phyloP scores from a whole-genome alignment of 2,888 invertebrate species.

The Pyrochroa serraticornis region DNA sequence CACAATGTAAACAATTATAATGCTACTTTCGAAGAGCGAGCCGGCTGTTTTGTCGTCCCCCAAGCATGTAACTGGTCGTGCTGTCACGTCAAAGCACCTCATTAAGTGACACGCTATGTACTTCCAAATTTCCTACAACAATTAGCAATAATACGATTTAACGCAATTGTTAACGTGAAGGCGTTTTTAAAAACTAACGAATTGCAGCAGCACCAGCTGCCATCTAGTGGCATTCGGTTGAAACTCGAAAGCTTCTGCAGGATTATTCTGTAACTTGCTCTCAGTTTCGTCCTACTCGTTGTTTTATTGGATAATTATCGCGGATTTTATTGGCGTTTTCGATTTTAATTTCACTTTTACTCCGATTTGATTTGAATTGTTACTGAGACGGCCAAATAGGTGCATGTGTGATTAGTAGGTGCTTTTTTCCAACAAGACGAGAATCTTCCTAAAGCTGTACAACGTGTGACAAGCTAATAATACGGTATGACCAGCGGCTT shows the following conservation, averaged over 20 bases:
- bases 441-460: constrained; percentile 24
- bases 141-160: too few relatives aligned
- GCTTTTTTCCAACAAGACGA: constrained; percentile 20
- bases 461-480: constrained; percentile 53
- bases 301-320: too few relatives aligned
- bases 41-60: constrained; percentile 1
- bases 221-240: too few relatives aligned
- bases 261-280: too few relatives aligned
- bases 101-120: background rate
- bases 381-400: background rate
- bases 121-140: background rate
- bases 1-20: constrained; percentile 2
- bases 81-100: background rate
- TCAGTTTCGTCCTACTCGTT: too few relatives aligned
- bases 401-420: constrained; percentile 24
- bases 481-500: constrained; percentile 48
- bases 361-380: background rate
- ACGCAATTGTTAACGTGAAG: too few relatives aligned
- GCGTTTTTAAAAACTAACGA: too few relatives aligned
- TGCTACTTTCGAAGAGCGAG: background rate
- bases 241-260: too few relatives aligned
- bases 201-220: too few relatives aligned
- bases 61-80: constrained; percentile 3
- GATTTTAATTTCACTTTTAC: constrained; percentile 6
- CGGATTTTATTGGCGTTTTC: background rate